Percentiles rank a stretch among this genome's conserved stretches.
Conservation (phyloP, 2,113 vertebrate species). For the Cochlearius cochlearius region DNA sequence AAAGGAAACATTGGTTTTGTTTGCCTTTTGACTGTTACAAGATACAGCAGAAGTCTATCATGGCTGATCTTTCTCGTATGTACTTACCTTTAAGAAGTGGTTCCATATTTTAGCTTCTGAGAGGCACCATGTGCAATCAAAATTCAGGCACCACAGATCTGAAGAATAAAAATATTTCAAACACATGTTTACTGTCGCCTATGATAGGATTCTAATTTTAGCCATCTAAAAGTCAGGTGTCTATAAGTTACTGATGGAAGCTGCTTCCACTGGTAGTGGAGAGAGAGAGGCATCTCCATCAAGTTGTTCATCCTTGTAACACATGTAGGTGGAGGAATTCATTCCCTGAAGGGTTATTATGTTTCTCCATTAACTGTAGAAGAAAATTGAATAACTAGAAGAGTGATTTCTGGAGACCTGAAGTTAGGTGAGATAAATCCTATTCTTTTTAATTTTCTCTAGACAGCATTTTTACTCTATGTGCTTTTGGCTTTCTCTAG, state of each 20-base stretch:
- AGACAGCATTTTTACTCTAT: background rate
- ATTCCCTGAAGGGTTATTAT: background rate
- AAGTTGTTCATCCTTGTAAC: background rate
- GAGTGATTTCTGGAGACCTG: background rate
- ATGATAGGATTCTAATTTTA: background rate
- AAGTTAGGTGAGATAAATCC: background rate
- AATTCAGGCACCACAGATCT: background rate
- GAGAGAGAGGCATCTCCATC: background rate
- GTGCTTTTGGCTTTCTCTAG: background rate
- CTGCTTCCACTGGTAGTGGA: background rate
- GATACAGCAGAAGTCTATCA: no score
- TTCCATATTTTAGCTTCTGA: background rate
- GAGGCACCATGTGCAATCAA: background rate
- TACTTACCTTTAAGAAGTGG: background rate
- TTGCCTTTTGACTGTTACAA: background rate
- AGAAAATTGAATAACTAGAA: background rate
- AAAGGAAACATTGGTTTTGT: fast-evolving
- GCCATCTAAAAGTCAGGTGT: background rate
- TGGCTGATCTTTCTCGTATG: background rate
- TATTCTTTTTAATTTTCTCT: background rate
- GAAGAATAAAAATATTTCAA: background rate
- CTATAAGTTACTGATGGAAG: background rate
- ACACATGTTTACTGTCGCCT: background rate
- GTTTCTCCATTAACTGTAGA: background rate
- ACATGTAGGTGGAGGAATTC: background rate